Conservation (phyloP, 2,888 invertebrate species). For the Monopis laevigella region DNA sequence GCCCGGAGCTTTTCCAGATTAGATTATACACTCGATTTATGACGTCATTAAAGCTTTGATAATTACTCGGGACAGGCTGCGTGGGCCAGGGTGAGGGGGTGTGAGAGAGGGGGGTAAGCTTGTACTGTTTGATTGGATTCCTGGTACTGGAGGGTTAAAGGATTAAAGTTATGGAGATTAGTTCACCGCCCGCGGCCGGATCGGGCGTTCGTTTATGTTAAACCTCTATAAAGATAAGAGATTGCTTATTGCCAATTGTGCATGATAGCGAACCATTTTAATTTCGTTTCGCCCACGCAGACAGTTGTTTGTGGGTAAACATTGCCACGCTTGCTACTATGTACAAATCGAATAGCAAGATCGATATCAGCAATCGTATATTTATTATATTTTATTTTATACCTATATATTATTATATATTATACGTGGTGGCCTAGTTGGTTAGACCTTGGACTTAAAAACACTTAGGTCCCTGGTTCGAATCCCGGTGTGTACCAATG, state of each 20-base stretch:
- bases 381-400: neutral
- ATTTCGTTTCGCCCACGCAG: conserved; percentile 38
- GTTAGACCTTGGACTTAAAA: too few relatives aligned
- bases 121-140: conserved; percentile 69
- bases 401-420: neutral
- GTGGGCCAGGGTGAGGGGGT: conserved; percentile 49
- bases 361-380: too few relatives aligned
- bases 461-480: too few relatives aligned
- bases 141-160: conserved; percentile 65
- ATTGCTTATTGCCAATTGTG: conserved; percentile 64
- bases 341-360: too few relatives aligned
- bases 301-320: conserved; percentile 10
- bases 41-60: conserved; percentile 69
- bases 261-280: conserved; percentile 51
- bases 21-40: conserved; percentile 70
- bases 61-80: conserved; percentile 69
- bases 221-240: conserved; percentile 64
- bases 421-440: too few relatives aligned
- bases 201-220: conserved; percentile 54
- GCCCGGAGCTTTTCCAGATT: conserved; percentile 69
- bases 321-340: too few relatives aligned
- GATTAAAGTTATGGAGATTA: conserved; percentile 69
- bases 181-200: conserved; percentile 61
- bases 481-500: too few relatives aligned
- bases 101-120: conserved; percentile 39